Base-by-base conservation (phyloP, 1,140 invertebrate species). In the Eueides isabella region DNA sequence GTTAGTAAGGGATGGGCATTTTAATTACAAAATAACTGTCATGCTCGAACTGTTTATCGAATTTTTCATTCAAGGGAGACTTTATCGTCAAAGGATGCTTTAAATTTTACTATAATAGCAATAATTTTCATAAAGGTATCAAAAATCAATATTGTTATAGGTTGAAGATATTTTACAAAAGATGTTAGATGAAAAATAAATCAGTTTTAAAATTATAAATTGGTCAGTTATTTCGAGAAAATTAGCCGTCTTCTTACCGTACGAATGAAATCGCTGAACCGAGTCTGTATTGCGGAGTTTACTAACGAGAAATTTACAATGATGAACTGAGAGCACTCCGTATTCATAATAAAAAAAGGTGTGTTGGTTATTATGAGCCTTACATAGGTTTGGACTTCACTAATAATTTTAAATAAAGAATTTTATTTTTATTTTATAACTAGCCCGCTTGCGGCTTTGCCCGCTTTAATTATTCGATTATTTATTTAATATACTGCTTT, bases 301-400 rank as follows among this genome's bases (percentile, higher is more conserved):
- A 80, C 84, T 90, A 86, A 89, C 85, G 87, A 90, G 86, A 81
- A 85, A 80, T 88, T 87, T 84, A 88, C 84, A 86, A 88, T 85
- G 78, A 88, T 87, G 84, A 87, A 88, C 82, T 82, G 77, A 74
- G 72, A 86, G 86, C 73, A 78, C 81, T 75, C 80, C 74, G 84
- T 84, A 85, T 80, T 83, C 80, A 78, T 82, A 80, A 84, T 79
- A 84, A 82, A 80, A 83, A 79, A 70, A 81, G 78, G 74, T 72
- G 74, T 76, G 72, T 77, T 68, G 74, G 76, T 73, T 79, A 79
- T 76, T 72, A 73, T 65, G 65, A 78, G 48, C 28, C 67, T 38
- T 63, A 63, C 29, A 63, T 30, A 63, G 29, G 61, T 63, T 63
- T 30, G 14, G 16, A 31, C 5, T 63, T 3, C 7, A 63, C 6